Evolutionary conservation across 2,113 vertebrate species (phyloP), one percentile per base, ranked within the genome.

Genomic region (Dasyurus viverrinus): DNA sequence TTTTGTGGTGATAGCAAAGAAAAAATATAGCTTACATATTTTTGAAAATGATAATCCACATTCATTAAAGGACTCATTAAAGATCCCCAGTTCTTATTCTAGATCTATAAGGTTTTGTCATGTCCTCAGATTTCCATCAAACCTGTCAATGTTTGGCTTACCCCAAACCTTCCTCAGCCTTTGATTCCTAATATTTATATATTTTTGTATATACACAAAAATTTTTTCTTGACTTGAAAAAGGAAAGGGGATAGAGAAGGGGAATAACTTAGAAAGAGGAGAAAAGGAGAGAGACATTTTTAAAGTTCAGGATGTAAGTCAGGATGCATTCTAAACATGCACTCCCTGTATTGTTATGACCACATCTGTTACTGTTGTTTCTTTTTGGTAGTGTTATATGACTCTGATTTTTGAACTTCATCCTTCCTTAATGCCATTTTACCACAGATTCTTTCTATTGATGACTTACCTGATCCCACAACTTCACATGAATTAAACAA

Each of bases 311-410:
- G 53, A 94, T 92, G 93, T 96, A 93, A 89, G 24, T 30, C 2
- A 57, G 46, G 68, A 2, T 48, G 53, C 93, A 48, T 91, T 95
- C 52, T 97, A 94, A 53, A 93, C 93, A 98, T 96, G 97, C 97
- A 97, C 93, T 96, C 96, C 76, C 91, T 11, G 0, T 57, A 84
- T 89, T 97, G 89, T 89, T 53, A 89, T 93, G 76, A 97, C 94
- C 94, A 93, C 53, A 97, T 96, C 97, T 97, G 93, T 96, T 97
- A 97, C 93, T 97, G 97, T 24, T 98, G 97, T 93, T 53, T 97
- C 42, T 96, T 94, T 90, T 94, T 55, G 36, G 42, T 95, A 50
- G 92, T 96, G 22, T 94, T 91, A 89, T 53, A 90, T 46, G 46
- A 76, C 55, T 94, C 96, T 95, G 90, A 93, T 25, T 93, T 94